Evolutionary conservation across 2,113 vertebrate species (phyloP).

Genomic region (Erythrolamprus reginae): DNA sequence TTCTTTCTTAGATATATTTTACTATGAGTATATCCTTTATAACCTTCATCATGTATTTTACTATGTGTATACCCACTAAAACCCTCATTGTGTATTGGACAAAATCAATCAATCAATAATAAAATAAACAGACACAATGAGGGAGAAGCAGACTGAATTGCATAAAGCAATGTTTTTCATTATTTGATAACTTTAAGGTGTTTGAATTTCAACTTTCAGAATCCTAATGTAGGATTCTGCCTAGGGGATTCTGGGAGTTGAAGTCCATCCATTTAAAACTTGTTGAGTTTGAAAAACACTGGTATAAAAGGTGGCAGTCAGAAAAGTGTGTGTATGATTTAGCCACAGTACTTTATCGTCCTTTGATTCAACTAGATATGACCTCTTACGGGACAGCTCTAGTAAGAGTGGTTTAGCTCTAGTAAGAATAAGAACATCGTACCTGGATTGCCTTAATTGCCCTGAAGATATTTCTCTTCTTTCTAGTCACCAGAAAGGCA

Average conservation of each 20-base stretch:
- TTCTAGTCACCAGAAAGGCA: slow-evolving; percentile 16
- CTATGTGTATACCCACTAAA: no score
- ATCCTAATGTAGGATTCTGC: background rate
- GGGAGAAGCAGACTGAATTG: background rate
- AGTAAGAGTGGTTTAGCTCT: slow-evolving; percentile 13
- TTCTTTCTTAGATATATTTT: no score
- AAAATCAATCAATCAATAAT: no score
- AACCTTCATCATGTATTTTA: no score
- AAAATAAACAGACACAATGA: background rate
- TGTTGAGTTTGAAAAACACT: background rate
- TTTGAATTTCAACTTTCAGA: background rate
- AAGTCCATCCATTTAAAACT: background rate
- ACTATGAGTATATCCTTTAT: no score
- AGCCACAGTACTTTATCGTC: background rate
- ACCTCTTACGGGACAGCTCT: background rate
- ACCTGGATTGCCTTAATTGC: slow-evolving; percentile 9
- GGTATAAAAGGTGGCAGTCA: background rate
- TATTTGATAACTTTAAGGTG: background rate
- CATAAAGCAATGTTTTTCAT: background rate
- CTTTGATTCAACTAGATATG: background rate
- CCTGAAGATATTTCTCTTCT: background rate
- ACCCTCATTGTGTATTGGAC: no score
- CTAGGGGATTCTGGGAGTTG: background rate
- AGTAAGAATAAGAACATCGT: slow-evolving; percentile 13
- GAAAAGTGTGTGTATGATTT: background rate